Evolutionary conservation across 2,888 invertebrate genomes (phyloP).

Genomic region (Drosophila sordidula): DNA sequence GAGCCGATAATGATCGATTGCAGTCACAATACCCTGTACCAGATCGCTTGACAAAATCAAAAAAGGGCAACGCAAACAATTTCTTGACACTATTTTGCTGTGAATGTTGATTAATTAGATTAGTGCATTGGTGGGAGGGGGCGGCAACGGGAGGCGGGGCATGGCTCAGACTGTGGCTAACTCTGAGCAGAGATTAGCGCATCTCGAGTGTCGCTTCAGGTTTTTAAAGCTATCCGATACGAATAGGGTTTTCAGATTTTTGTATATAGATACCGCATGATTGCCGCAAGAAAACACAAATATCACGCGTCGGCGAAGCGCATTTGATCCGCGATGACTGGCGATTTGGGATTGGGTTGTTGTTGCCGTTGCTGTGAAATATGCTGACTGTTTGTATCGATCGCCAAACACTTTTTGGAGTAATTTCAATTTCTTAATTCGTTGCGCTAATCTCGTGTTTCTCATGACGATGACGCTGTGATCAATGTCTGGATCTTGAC

Average conservation of each 20-base stretch:
- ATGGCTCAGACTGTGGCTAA: not conserved
- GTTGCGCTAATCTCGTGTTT: conserved; percentile 83
- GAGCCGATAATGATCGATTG: conserved; percentile 66
- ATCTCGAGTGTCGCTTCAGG: conserved; percentile 51
- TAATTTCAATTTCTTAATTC: conserved; percentile 82
- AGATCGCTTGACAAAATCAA: conserved; percentile 42
- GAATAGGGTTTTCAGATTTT: conserved; percentile 18
- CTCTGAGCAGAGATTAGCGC: conserved; percentile 57
- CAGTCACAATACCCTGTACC: conserved; percentile 37
- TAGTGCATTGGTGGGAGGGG: conserved; percentile 12
- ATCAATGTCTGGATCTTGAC: conserved; percentile 56
- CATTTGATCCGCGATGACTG: conserved; percentile 78
- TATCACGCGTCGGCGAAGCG: conserved; percentile 70
- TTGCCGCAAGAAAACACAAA: conserved; percentile 50
- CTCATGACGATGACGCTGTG: conserved; percentile 72
- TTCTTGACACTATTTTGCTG: conserved; percentile 65
- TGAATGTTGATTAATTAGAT: conserved; percentile 79
- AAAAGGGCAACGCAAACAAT: conserved; percentile 28
- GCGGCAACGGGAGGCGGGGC: not conserved
- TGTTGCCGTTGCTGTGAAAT: conserved; percentile 46
- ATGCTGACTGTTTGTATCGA: conserved; percentile 76
- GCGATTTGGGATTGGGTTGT: conserved; percentile 37
- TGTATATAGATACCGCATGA: conserved; percentile 31
- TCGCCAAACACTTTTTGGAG: conserved; percentile 79
- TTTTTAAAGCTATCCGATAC: conserved; percentile 14